A percentile compares a stretch with the other conserved stretches of the same genome.
Evolutionary conservation across 2,888 invertebrate species (phyloP).

Genomic region (Nezara viridula): DNA sequence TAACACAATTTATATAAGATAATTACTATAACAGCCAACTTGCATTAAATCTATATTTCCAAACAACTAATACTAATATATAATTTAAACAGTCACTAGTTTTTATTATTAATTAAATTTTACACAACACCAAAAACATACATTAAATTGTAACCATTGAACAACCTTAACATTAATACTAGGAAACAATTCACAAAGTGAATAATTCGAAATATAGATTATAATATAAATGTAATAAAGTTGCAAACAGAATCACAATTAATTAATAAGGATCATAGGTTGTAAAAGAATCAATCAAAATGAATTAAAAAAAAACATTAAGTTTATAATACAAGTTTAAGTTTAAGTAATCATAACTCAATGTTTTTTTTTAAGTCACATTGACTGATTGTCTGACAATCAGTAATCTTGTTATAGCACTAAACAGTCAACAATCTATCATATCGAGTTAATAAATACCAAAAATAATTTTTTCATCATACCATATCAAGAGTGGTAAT

Average conservation of each 20-base stretch:
- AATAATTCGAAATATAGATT: neutral
- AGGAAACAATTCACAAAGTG: neutral
- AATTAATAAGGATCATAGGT: neutral
- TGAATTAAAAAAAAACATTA: neutral
- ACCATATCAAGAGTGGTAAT: neutral
- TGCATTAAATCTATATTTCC: neutral
- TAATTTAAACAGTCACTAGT: neutral
- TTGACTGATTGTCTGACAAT: neutral
- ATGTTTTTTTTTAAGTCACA: neutral
- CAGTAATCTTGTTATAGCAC: neutral
- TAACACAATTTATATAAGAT: neutral
- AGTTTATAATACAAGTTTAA: neutral
- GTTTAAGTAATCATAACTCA: neutral
- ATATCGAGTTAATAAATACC: neutral
- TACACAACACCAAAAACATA: neutral
- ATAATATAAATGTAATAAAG: neutral
- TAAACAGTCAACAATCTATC: neutral
- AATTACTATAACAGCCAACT: neutral
- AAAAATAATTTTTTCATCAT: neutral
- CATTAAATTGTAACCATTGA: neutral
- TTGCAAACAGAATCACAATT: conserved; percentile 30
- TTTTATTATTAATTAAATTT: neutral
- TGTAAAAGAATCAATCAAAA: neutral
- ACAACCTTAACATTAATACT: neutral
- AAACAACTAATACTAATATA: neutral